Percentiles rank a stretch among this genome's conserved stretches.
Evolutionary conservation across 2,888 invertebrate species (phyloP).

Genomic region (Epinotia bilunana): DNA sequence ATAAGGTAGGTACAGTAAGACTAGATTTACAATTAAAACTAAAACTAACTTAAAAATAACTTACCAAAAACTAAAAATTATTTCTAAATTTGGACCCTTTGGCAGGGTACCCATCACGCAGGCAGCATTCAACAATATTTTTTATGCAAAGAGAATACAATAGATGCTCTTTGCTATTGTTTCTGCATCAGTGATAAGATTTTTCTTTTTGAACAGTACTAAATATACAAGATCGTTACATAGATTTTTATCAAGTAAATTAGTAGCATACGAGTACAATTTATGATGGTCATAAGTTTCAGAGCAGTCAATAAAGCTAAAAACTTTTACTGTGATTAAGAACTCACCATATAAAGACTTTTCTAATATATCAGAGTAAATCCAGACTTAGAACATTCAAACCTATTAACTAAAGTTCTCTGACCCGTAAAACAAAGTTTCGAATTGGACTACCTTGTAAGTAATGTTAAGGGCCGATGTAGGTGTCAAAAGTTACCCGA

Average conservation of each 20-base stretch:
- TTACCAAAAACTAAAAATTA: no score
- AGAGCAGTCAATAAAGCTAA: background rate
- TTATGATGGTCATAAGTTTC: background rate
- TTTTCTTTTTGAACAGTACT: background rate
- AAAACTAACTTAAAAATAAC: no score
- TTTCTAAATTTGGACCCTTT: no score
- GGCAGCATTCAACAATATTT: no score
- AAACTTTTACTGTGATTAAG: background rate
- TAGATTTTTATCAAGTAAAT: background rate
- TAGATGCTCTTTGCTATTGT: background rate
- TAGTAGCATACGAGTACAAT: no score
- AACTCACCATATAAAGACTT: conserved; percentile 2
- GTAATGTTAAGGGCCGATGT: conserved; percentile 42
- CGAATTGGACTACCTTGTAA: conserved; percentile 39
- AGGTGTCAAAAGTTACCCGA: conserved; percentile 43
- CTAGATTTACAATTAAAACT: no score
- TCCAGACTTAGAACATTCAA: conserved; percentile 35
- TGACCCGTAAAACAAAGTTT: conserved; percentile 41
- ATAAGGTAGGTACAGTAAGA: no score
- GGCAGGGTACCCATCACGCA: no score
- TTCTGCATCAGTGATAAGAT: background rate
- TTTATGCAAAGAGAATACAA: background rate
- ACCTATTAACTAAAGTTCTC: conserved; percentile 38
- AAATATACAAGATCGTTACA: background rate
- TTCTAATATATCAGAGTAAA: conserved; percentile 22